phyloP scores from a whole-genome alignment of 2,888 invertebrate species.

The Drosophila nr. medialis region DNA sequence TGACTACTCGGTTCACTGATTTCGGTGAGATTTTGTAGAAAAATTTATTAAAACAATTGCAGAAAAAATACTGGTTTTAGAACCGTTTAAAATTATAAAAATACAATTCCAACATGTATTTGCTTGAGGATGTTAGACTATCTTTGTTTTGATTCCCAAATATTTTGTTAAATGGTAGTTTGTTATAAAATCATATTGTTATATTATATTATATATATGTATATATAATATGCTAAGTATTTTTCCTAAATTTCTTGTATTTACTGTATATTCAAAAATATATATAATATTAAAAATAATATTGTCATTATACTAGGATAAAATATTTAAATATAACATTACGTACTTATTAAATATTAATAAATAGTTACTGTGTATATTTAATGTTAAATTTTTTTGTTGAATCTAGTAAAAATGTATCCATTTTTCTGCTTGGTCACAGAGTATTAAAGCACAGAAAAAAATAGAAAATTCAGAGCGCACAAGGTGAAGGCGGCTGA shows the following conservation, averaged over 20 bases:
- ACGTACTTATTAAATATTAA: neutral
- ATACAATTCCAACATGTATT: neutral
- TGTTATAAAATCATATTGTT: neutral
- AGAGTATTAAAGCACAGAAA: conserved; percentile 20
- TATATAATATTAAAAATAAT: neutral
- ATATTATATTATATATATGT: neutral
- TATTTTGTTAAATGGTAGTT: neutral
- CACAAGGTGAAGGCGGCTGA: conserved; percentile 69
- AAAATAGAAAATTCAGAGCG: conserved; percentile 36
- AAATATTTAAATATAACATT: neutral
- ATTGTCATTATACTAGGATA: neutral
- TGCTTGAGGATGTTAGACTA: neutral
- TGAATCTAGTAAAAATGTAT: neutral
- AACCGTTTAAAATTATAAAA: neutral
- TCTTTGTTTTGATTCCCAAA: neutral
- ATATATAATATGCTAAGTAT: neutral
- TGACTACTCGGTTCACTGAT: neutral
- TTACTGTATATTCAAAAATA: neutral
- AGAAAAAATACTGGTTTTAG: neutral
- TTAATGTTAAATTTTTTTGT: neutral
- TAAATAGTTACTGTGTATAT: neutral
- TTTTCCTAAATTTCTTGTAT: neutral
- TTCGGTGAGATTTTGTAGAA: neutral
- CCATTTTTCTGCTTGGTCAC: neutral
- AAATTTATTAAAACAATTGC: neutral